Conservation (phyloP, 2,113 vertebrate genomes). For the Theristicus caerulescens region DNA sequence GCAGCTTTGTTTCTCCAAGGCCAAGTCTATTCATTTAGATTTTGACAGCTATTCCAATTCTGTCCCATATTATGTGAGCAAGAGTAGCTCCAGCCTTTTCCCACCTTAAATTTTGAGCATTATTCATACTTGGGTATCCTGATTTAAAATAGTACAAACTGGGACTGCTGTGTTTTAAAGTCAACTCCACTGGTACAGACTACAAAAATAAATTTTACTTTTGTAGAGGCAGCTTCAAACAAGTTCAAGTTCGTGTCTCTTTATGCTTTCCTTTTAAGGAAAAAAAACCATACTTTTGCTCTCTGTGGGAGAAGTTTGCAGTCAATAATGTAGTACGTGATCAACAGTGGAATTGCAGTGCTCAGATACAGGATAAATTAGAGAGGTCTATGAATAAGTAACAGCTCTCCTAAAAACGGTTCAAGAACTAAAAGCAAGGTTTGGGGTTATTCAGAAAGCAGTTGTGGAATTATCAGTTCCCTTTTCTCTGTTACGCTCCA, state of each 20-base stretch:
- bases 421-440: background rate
- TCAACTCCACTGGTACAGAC: background rate
- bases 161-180: background rate
- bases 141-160: background rate
- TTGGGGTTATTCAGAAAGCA: background rate
- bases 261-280: background rate
- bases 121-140: background rate
- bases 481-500: background rate
- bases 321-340: background rate
- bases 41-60: background rate
- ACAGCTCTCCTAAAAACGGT: background rate
- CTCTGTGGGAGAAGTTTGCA: background rate
- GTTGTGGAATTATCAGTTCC: background rate
- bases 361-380: background rate
- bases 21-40: background rate
- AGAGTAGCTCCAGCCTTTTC: background rate
- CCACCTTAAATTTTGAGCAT: background rate
- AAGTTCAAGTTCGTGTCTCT: background rate
- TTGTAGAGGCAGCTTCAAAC: background rate
- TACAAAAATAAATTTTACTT: background rate
- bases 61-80: background rate
- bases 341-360: background rate
- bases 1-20: background rate
- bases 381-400: background rate
- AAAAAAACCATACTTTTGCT: fast-evolving